Conservation (phyloP, 2,113 vertebrate genomes). For the Anguilla japonica region DNA sequence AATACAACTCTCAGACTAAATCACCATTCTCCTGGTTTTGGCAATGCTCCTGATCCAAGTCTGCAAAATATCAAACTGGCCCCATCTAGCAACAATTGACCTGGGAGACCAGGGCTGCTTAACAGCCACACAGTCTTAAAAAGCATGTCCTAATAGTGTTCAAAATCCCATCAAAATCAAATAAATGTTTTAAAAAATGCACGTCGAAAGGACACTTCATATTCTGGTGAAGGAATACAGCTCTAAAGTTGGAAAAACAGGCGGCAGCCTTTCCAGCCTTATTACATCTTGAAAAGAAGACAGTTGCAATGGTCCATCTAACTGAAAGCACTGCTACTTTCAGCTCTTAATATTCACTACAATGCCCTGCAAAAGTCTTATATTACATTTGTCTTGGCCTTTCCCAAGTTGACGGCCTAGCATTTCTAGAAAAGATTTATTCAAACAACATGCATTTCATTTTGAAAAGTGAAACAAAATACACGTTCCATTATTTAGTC, state of each 20-base stretch:
- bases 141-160: too few relatives aligned
- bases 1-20: not conserved
- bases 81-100: too few relatives aligned
- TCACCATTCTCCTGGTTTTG: not conserved
- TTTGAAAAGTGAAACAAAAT: slow-evolving; percentile 31
- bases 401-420: slow-evolving; percentile 32
- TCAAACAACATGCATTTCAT: slow-evolving; percentile 38
- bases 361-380: slow-evolving; percentile 43
- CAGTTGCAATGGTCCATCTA: slow-evolving; percentile 34
- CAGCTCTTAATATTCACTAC: slow-evolving; percentile 41
- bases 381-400: slow-evolving; percentile 37
- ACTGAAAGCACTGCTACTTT: slow-evolving; percentile 42
- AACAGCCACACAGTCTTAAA: too few relatives aligned
- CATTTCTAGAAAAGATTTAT: slow-evolving; percentile 48
- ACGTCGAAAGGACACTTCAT: too few relatives aligned
- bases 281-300: slow-evolving; percentile 11
- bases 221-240: not conserved
- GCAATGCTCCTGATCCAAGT: not conserved
- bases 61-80: not conserved
- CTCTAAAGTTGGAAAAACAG: slow-evolving; percentile 23
- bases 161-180: not conserved
- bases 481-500: not conserved
- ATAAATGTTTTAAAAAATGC: not conserved
- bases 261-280: slow-evolving; percentile 21
- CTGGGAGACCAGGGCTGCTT: too few relatives aligned